Evolutionary conservation across 2,888 invertebrate species (phyloP).

Genomic region (Ophion slaviceki): DNA sequence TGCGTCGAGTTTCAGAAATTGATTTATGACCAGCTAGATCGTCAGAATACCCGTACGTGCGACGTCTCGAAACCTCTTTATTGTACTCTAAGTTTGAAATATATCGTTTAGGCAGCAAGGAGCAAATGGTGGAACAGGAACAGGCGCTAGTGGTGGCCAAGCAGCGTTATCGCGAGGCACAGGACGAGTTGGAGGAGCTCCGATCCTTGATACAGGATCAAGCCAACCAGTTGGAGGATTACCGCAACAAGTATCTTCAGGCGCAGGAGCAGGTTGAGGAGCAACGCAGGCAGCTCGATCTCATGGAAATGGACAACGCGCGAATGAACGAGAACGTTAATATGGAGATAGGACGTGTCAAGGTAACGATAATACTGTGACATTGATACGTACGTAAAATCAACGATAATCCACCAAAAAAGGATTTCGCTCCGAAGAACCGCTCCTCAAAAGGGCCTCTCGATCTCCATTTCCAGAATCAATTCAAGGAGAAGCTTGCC

Average conservation of each 20-base stretch:
- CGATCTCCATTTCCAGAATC: conserved; percentile 80
- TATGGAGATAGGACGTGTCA: conserved; percentile 88
- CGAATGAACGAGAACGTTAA: conserved; percentile 90
- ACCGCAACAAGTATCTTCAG: conserved; percentile 86
- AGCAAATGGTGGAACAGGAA: conserved; percentile 87
- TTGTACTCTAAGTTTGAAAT: neutral
- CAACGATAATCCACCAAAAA: neutral
- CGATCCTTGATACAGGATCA: conserved; percentile 87
- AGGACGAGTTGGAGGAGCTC: conserved; percentile 87
- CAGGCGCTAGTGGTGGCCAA: conserved; percentile 85
- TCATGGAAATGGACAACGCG: conserved; percentile 90
- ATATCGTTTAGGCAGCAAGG: conserved; percentile 84
- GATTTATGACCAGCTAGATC: no score
- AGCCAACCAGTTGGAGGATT: conserved; percentile 88
- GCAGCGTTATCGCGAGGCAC: conserved; percentile 85
- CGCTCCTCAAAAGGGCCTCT: neutral
- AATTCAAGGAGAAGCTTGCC: conserved; percentile 90
- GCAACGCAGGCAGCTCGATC: conserved; percentile 88
- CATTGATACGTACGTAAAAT: neutral
- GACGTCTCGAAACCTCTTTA: neutral
- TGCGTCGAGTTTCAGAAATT: no score
- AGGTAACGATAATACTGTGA: conserved; percentile 78
- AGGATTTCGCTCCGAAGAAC: neutral
- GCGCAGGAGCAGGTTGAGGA: conserved; percentile 90
- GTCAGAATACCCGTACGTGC: neutral